Base-by-base conservation (phyloP, 2,113 vertebrate genomes). In the Corythoichthys intestinalis region DNA sequence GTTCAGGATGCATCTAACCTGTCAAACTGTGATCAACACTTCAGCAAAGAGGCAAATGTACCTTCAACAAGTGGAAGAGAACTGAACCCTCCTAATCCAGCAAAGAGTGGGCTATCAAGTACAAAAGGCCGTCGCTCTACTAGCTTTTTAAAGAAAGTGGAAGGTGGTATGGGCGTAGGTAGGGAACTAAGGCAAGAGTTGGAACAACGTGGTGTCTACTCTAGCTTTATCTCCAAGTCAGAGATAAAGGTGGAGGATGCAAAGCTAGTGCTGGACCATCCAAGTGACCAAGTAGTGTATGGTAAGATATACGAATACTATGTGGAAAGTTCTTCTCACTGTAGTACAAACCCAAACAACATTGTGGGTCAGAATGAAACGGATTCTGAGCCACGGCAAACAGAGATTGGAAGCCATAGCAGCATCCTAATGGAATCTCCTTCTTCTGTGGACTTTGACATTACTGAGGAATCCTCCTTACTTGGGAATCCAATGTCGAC, bases 301-400 rank as follows among this genome's bases (percentile, higher is more conserved):
- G 90, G 95, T 39, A 98, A 95, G 73, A 93, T 97, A 73, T 98
- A 98, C 0, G 91, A 96, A 38, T 96, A 95, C 79, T 94, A 87
- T 0, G 76, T 94, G 4, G 92, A 95, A 71, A 94, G 94, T 0
- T 82, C 78, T 7, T 96, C 95, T 0, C 90, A 88, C 46, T 91
- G 90, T 0, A 54, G 91, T 52, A 89, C 71, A 0, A 85, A 86
- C 44, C 65, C 77, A n/a, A 83, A 74, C 44, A 7, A 28, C 1
- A 28, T 20, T n/a, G 57, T 47, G 9, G 67, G 66, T 65, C 78
- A 77, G 47, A 74, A 77, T 52, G 75, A 87, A 61, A 72, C 48
- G 15, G 68, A 41, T 48, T 71, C 76, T 13, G 83, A 88, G 50
- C 68, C 79, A 7, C 71, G 77, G 60, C 57, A 72, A 28, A 61